Evolutionary conservation across 2,888 invertebrate genomes (phyloP), one percentile per base, ranked within the genome.

Genomic region (Elegia similella): DNA sequence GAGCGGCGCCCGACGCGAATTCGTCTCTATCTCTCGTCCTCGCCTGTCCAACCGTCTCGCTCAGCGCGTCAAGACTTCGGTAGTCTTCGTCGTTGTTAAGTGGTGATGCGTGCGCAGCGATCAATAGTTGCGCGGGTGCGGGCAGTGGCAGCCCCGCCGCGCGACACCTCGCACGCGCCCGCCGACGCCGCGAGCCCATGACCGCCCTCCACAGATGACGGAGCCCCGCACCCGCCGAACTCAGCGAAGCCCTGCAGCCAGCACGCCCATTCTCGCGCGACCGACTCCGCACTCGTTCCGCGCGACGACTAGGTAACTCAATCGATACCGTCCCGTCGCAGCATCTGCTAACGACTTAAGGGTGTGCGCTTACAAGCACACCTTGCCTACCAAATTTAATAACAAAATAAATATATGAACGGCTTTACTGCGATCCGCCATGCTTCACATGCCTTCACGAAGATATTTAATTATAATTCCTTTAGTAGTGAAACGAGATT

Each of bases 151-250:
- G 82, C 84, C 80, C 80, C 78, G 84, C 82, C 82, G 82, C 84
- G 83, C 83, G 81, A 76, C 82, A 78, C 72, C 68, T 72, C 76
- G 77, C 82, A 80, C 84, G 85, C 80, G 82, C 78, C 71, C 65
- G 69, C 69, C 67, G 61, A 69, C 66, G 63, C 65, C 72, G 76
- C 77, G 77, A 76, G 74, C 84, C 80, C 88, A 88, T 88, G 86
- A 81, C 82, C 84, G 84, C 86, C 84, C 81, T 77, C 81, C 84
- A 88, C 89, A 91, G 88, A 89, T 87, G 92, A 92, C 92, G 91
- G 88, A 88, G 86, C 89, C 90, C 88, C 82, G 82, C 82, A 76
- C 80, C 82, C 78, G 70, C 72, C 82, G 69, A 82, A 75, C 74
- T 72, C 78, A 75, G 76, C 71, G 72, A 77, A 70, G 69, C 82